These are phyloP conservation scores for Nestor notabilis DNA, from an alignment of 2,113 vertebrate genomes.

Conservation along the genomic window DNA sequence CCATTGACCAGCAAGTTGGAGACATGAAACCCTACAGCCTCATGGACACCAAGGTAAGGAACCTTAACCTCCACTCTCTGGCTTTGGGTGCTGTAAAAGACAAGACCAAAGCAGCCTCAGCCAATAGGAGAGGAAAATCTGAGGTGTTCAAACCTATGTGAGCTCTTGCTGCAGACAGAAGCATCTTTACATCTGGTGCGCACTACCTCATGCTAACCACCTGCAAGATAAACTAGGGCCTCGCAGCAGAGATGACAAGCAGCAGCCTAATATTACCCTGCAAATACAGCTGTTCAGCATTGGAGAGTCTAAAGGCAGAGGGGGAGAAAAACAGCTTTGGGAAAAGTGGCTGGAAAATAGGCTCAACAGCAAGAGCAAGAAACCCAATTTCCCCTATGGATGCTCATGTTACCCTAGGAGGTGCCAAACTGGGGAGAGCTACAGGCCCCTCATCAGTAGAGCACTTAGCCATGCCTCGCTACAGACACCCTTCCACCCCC, in stretches of 20 bases:
- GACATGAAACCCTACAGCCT: background rate
- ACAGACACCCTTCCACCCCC: background rate
- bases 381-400: slow-evolving; percentile 35
- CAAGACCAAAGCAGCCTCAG: background rate
- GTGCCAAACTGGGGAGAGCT: background rate
- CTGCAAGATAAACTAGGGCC: slow-evolving; percentile 26
- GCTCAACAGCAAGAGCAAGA: slow-evolving; percentile 38
- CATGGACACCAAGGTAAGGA: background rate
- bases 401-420: background rate
- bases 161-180: slow-evolving; percentile 39
- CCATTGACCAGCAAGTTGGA: background rate
- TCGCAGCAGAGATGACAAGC: slow-evolving; percentile 32
- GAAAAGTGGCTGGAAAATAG: slow-evolving; percentile 43
- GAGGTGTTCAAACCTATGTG: background rate
- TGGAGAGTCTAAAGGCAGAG: slow-evolving; percentile 41
- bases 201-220: background rate
- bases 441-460: background rate
- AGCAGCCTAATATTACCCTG: slow-evolving; percentile 44
- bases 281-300: slow-evolving; percentile 43
- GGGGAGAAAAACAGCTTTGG: slow-evolving; percentile 15
- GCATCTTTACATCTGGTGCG: background rate
- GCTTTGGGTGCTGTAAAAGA: background rate
- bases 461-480: background rate
- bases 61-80: background rate
- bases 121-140: background rate